Evolutionary conservation across 2,113 vertebrate species (phyloP).

Genomic region (Pachycephala philippinensis): DNA sequence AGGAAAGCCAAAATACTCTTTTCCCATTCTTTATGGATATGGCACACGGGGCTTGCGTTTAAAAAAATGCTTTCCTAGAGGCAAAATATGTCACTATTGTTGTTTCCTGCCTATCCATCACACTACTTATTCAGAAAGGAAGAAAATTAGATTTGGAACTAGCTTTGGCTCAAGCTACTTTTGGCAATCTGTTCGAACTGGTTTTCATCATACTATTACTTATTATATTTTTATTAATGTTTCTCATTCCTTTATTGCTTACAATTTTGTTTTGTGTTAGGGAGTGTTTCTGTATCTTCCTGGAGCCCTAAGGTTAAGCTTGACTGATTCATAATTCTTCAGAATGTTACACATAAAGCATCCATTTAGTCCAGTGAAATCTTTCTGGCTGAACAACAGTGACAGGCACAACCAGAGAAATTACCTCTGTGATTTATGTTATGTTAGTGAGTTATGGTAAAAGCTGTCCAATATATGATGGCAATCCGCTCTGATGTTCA

Average conservation of each 20-base stretch:
- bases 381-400: background rate
- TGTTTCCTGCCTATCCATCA: slow-evolving; percentile 41
- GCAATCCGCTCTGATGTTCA: background rate
- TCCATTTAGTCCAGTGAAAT: background rate
- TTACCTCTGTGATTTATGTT: background rate
- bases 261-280: background rate
- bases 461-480: background rate
- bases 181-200: background rate
- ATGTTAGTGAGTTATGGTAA: background rate
- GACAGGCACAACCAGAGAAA: background rate
- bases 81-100: slow-evolving; percentile 27
- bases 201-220: background rate
- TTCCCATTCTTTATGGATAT: background rate
- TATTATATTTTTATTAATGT: background rate
- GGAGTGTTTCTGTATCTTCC: background rate
- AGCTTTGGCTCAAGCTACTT: background rate
- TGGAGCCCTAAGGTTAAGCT: background rate
- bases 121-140: background rate
- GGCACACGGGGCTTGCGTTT: background rate
- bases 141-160: slow-evolving; percentile 4
- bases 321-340: background rate
- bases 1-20: background rate
- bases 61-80: background rate
- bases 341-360: background rate
- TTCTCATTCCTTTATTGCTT: background rate